Base-by-base conservation (phyloP, 1,140 invertebrate genomes). In the Aphis craccivora region DNA sequence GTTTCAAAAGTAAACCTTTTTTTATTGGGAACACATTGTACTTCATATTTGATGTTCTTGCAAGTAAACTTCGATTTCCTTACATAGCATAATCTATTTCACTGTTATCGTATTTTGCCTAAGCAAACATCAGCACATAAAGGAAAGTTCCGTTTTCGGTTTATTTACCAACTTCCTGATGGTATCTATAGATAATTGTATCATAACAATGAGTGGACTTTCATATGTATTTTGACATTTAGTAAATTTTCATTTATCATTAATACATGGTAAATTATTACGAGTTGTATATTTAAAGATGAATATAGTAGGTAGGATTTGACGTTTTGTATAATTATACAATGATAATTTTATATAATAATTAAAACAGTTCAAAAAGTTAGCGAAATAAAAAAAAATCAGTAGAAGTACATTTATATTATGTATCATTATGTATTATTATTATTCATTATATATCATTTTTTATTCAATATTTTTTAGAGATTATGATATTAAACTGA, bases 1-100 rank as follows among this genome's bases (percentile, higher is more conserved):
- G 55, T 91, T 91, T 67, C 40, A 67, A 67, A 67, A 91, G 25
- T 22, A 6, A 81, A 91, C 60, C 55, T 76, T 81, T 76, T 90
- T 91, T 76, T 91, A 81, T 81, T 81, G 40, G 43, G 35, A 43
- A 81, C 43, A 48, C 18, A 35, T 53, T 37, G 37, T 45, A 81
- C 43, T 35, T 91, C 20, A 81, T 45, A 81, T 51, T 91, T 81
- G 25, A 48, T 90, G 37, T 30, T 40, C 1, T 60, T 60, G 3
- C 14, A 35, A 40, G 35, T 60, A 30, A 40, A 55, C 25, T 90
- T 60, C 14, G 37, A 40, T 90, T 37, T 89, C n/a, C 87, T 22
- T 51, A 87, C 43, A 45, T 30, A 20, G 30, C 30, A 88, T 88
- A 30, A n/a, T 88, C 48, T 89, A 51, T 51, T 89, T 89, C 11